A percentile compares a stretch with the other conserved stretches of the same genome.
Conservation (phyloP, 64 coral and sea anemone species). For the Porites lutea region DNA sequence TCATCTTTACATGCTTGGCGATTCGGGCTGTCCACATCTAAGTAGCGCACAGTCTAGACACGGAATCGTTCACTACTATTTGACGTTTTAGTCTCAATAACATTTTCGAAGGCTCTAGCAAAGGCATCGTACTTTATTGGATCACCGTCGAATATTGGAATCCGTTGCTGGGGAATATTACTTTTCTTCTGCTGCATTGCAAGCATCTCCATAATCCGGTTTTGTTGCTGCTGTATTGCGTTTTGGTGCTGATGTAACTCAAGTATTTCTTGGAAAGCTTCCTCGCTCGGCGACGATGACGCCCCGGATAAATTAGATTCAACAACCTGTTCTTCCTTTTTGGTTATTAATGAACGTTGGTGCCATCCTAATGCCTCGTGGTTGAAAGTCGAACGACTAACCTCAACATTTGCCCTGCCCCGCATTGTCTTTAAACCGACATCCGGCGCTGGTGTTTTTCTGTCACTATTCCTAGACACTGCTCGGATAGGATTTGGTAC, state of each 20-base stretch:
- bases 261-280: background rate
- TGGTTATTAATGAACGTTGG: background rate
- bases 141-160: no score
- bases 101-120: no score
- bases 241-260: constrained; percentile 28
- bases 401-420: background rate
- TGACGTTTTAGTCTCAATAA: no score
- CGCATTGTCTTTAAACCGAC: background rate
- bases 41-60: no score
- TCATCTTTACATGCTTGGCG: no score
- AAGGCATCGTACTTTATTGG: no score
- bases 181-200: background rate
- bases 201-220: constrained; percentile 28
- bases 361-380: background rate
- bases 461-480: background rate
- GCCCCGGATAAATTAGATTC: background rate
- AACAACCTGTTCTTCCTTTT: background rate
- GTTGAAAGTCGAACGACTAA: no score
- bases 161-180: no score
- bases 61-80: no score
- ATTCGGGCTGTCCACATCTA: no score
- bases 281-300: background rate
- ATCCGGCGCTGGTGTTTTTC: background rate
- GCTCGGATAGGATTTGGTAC: background rate
- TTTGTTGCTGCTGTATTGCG: constrained; percentile 15